Conservation (phyloP, 2,797 vertebrate species). For the Enteromius trimaculatus region DNA sequence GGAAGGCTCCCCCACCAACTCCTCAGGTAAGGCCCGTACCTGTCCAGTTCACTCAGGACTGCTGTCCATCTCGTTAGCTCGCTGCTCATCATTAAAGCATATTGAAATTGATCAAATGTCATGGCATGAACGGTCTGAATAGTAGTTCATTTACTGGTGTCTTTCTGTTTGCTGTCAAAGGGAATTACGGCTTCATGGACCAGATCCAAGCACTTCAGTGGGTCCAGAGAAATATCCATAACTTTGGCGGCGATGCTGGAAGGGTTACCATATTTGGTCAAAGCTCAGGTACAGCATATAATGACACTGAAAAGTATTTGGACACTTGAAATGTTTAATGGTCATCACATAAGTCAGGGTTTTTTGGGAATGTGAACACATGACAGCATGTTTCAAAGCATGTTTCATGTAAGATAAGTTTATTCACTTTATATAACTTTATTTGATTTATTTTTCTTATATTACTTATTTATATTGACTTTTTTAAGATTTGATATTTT, state of each 20-base stretch:
- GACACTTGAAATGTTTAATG: neutral
- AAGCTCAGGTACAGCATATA: slow-evolving; percentile 74
- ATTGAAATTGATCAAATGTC: neutral
- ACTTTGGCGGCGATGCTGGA: slow-evolving; percentile 80
- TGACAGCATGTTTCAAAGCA: neutral
- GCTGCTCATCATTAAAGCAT: neutral
- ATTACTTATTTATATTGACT: neutral
- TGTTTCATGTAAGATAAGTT: no score
- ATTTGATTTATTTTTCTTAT: no score
- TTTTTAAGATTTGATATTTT: neutral
- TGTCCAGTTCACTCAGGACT: slow-evolving; percentile 5
- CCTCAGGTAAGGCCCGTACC: slow-evolving; percentile 73
- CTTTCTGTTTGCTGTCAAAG: slow-evolving; percentile 60
- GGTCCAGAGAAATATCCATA: slow-evolving; percentile 79
- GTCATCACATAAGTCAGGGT: neutral
- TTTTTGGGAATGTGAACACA: neutral
- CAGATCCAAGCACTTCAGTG: slow-evolving; percentile 82
- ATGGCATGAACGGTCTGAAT: neutral
- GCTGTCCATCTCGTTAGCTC: slow-evolving; percentile 17
- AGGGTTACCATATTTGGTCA: slow-evolving; percentile 83
- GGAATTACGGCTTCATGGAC: slow-evolving; percentile 86
- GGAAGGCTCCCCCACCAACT: slow-evolving; percentile 75
- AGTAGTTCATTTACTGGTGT: neutral
- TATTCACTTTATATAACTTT: no score
- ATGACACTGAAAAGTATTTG: neutral